Base-by-base conservation (phyloP, 2,113 vertebrate genomes). In the Cranoglanis bouderius region DNA sequence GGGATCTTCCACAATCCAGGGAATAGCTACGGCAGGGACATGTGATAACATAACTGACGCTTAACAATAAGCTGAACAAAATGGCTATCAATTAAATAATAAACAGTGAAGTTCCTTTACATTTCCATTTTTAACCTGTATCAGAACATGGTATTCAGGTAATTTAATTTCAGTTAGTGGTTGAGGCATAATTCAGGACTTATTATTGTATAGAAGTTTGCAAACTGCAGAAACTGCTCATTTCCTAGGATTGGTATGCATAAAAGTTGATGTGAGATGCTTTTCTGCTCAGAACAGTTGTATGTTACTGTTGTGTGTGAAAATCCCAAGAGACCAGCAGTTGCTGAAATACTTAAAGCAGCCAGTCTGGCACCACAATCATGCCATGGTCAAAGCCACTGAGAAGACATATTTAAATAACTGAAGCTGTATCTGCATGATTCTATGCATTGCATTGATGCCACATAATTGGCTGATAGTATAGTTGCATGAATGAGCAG, bases 1-100 rank as follows among this genome's bases (percentile, higher is more conserved):
- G 92, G 90, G 74, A 12, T 63, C 85, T 57, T 6, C 51, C 89
- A 40, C 35, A 38, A 24, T 94, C 92, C 77, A 59, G 0, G 9
- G 26, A 53, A 57, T 70, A 88, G 53, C 90, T 91, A 35, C 43
- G 40, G 29, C 49, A 84, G 49, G 18, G 16, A 88, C n/a, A 87
- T 13, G 35, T 26, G n/a, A 86, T 57, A 80, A n/a, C 14, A n/a
- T 81, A 7, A 85, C 38, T 24, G 40, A 43, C 16, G 49, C 1
- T 9, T 9, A 46, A 78, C 38, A 80, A 18, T 16, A n/a, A 77
- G 49, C n/a, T 4, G 35, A 75, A 57, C 67, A 84, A 40, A 43
- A 38, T 13, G 18, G 32, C 19, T 55, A 38, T 38, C 4, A 51
- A 74, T n/a, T 8, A 40, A 82, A 29, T 59, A 86, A 75, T 24